Base-by-base conservation (phyloP, 2,113 vertebrate species). In the Lasiurus borealis region DNA sequence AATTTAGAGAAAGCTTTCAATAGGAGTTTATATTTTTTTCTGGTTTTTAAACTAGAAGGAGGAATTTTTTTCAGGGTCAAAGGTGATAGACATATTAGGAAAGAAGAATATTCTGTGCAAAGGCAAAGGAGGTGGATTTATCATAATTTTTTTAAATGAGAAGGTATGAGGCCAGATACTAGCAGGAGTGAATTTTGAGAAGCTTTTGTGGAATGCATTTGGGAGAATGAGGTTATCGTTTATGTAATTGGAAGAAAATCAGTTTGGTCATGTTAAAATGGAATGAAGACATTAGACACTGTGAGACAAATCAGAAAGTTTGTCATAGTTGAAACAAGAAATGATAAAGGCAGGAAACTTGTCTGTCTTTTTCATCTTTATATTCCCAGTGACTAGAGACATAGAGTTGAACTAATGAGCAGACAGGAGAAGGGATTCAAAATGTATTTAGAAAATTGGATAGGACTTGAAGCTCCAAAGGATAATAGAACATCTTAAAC, bases 291-390 rank as follows among this genome's bases (percentile, higher is more conserved):
- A 59, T 34, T 57, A 62, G 69, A 54, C 59, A 71, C 8, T 11
- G 10, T 75, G 66, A 94, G 85, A 96, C 66, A 87, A 96, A 95
- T 87, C 40, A 87, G 23, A 46, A 52, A 34, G 4, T 54, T 68
- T 86, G 48, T 50, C 81, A 76, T 27, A 36, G 19, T 81, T 83
- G 89, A 87, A 95, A 16, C 44, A 95, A 89, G 62, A 92, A 92
- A 75, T 50, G 36, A 91, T 66, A 92, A 90, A 76, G 86, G 50
- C 52, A 84, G 62, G 29, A 85, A 29, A 12, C 15, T 83, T 80
- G 80, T 80, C 85, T 94, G 34, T 72, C 87, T 91, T 91, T 93
- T 80, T 87, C 31, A 36, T 85, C 59, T 85, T 85, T 89, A 59
- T 94, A 85, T 85, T 76, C 1, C 11, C 34, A 46, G 73, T 93